Conservation (phyloP, 2,888 invertebrate species). For the Leptinotarsa haldemani region DNA sequence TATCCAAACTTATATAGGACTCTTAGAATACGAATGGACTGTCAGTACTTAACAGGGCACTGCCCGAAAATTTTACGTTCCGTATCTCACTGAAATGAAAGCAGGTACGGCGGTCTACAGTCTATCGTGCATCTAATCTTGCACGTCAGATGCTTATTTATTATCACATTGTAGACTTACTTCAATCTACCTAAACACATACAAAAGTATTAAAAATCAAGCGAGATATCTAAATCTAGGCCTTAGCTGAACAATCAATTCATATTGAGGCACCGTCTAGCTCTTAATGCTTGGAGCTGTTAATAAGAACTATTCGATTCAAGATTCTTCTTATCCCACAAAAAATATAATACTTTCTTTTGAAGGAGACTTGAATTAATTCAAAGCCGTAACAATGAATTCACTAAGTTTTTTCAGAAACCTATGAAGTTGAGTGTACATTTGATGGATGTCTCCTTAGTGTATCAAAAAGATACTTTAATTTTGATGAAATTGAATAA, state of each 20-base stretch:
- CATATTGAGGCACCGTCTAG: constrained; percentile 39
- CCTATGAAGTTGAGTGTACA: no score
- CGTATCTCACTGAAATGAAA: constrained; percentile 61
- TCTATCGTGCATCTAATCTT: constrained; percentile 58
- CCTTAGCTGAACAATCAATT: constrained; percentile 50
- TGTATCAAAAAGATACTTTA: no score
- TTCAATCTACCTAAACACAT: constrained; percentile 60
- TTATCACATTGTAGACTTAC: constrained; percentile 60
- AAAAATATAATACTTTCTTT: background rate
- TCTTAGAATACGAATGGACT: constrained; percentile 63
- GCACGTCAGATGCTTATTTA: constrained; percentile 61
- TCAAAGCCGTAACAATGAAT: no score
- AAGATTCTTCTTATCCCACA: background rate
- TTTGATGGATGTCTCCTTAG: no score
- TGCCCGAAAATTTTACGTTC: constrained; percentile 51
- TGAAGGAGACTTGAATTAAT: background rate
- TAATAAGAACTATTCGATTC: background rate
- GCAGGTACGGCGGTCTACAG: constrained; percentile 63
- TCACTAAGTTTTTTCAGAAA: no score
- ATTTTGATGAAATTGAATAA: no score
- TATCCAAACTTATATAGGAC: constrained; percentile 64
- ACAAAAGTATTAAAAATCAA: constrained; percentile 65
- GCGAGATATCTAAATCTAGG: constrained; percentile 59
- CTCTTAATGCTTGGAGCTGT: background rate
- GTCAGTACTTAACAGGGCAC: constrained; percentile 57